Base-by-base conservation (phyloP, 2,888 invertebrate genomes). In the Pollenia labialis region DNA sequence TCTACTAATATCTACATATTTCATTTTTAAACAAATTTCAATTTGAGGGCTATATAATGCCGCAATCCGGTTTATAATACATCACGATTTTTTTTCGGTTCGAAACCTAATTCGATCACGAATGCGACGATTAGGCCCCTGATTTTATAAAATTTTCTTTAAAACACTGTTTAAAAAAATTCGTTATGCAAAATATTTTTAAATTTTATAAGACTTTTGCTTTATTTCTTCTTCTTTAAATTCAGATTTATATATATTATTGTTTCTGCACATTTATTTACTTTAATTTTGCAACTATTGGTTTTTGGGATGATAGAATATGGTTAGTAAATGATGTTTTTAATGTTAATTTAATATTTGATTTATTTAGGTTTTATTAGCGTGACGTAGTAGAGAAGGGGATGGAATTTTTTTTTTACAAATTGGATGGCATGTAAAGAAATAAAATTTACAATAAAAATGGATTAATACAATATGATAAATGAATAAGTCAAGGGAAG, bases 371-470 rank as follows among this genome's bases (percentile, higher is more conserved):
- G 74, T 56, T 85, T 87, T 87, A 88, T 89, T 89, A 89, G 88
- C 89, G 89, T 89, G 90, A 90, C 89, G 90, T 89, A 89, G 90
- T 90, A 89, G 87, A 81, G 62, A 84, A 40, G 86, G 86, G 77
- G 62, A 23, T 80, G 83, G 64, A 85, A 56, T 76, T 54, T 18
- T 54, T 71, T 82, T 60, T 50, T 62, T 76, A 23, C 16, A 58
- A 69, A 23, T 77, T 90, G 90, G 90, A 91, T 91, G 91, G 91
- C 92, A 91, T 91, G 91, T 91, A 91, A 91, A 90, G 90, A 90
- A 91, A 91, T 88, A 87, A 90, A 90, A 81, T 81, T 90, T 89
- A 90, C 88, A 88, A 89, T 71, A 84, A 81, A 80, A 83, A 85
- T 83, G 75, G 64, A 80, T 86, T 86, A 86, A 86, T 85, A 82